phyloP scores from a whole-genome alignment of 2,113 vertebrate species.

The Propithecus coquereli region DNA sequence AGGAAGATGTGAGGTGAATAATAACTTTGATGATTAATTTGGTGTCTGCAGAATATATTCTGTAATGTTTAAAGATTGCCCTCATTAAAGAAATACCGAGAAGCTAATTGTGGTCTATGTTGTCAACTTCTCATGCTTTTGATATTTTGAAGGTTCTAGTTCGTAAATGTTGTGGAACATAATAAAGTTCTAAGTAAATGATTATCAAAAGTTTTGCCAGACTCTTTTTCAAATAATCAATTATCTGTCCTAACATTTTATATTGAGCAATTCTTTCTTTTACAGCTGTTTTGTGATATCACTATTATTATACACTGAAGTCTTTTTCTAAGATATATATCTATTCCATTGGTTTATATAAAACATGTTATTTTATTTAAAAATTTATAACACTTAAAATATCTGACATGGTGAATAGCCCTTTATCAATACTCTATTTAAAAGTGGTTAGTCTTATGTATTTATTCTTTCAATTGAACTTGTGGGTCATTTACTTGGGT shows the following conservation, averaged over 20 bases:
- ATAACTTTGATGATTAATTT: slow-evolving; percentile 66
- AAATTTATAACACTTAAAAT: background rate
- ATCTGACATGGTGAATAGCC: background rate
- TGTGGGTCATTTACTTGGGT: background rate
- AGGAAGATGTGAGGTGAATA: slow-evolving; percentile 48
- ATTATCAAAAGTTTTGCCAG: background rate
- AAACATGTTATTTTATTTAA: background rate
- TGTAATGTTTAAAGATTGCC: slow-evolving; percentile 56
- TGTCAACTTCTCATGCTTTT: background rate
- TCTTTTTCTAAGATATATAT: background rate
- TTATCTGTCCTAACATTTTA: background rate
- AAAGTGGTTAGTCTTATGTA: background rate
- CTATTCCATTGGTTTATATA: background rate
- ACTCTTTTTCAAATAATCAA: background rate
- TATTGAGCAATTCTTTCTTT: background rate
- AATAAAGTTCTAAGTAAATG: background rate
- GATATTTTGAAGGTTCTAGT: background rate
- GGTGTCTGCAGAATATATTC: slow-evolving; percentile 31
- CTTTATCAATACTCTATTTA: background rate
- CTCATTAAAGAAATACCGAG: slow-evolving; percentile 7
- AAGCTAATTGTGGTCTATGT: background rate
- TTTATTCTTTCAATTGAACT: background rate
- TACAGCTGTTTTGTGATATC: background rate
- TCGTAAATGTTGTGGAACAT: background rate
- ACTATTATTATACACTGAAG: background rate